phyloP scores from a whole-genome alignment of 2,113 vertebrate genomes.

The Sturnira hondurensis region DNA sequence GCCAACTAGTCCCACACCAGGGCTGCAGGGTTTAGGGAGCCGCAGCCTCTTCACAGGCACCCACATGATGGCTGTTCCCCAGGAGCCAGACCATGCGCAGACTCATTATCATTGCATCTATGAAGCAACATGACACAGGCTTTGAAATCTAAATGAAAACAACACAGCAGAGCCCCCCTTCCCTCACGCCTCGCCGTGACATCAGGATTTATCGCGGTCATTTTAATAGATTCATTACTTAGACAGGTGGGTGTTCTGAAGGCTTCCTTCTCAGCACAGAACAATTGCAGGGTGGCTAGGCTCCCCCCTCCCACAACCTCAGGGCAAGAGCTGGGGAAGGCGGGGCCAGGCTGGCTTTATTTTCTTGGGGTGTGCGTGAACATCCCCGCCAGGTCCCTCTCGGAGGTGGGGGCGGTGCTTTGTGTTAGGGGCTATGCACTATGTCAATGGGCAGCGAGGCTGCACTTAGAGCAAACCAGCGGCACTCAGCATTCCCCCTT shows the following conservation, averaged over 20 bases:
- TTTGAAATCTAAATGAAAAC: constrained; percentile 78
- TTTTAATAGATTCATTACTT: constrained; percentile 74
- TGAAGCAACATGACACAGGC: constrained; percentile 52
- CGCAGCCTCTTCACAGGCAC: constrained; percentile 45
- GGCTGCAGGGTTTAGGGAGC: constrained; percentile 12
- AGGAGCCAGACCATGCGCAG: constrained; percentile 47
- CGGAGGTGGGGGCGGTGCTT: background rate
- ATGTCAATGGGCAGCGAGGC: background rate
- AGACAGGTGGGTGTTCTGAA: constrained; percentile 68
- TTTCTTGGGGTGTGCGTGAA: background rate
- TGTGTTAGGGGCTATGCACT: background rate
- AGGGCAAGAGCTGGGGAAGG: background rate
- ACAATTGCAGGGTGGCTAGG: fast-evolving
- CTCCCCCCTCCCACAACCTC: constrained; percentile 18
- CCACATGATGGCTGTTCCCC: constrained; percentile 40
- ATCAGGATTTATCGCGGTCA: constrained; percentile 51
- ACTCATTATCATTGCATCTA: constrained; percentile 64
- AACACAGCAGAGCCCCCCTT: constrained; percentile 22
- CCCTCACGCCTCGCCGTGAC: constrained; percentile 54
- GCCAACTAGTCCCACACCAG: constrained; percentile 31
- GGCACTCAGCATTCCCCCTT: background rate
- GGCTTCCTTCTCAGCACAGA: constrained; percentile 56
- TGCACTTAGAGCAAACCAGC: background rate
- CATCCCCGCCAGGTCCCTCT: constrained; percentile 31
- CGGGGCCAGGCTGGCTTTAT: constrained; percentile 29